Conservation (phyloP, 2,113 vertebrate genomes). For the Labrus mixtus region DNA sequence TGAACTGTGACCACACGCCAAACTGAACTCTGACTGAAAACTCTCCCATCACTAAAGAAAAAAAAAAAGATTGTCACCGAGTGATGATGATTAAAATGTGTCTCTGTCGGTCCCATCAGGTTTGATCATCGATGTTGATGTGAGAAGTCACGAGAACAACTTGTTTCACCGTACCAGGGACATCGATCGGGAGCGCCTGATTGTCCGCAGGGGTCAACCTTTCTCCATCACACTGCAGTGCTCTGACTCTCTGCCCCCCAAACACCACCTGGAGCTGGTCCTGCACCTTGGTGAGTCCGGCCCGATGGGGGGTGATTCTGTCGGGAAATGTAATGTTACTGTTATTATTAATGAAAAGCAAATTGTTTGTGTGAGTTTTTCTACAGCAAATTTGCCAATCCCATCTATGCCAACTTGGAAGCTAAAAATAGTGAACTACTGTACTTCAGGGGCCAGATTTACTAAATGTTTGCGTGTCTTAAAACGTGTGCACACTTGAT, state of each 20-base stretch:
- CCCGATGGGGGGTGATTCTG: not conserved
- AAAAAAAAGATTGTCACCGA: too few relatives aligned
- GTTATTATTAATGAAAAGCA: too few relatives aligned
- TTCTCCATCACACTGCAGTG: conserved; percentile 84
- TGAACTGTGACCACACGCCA: too few relatives aligned
- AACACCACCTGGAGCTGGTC: conserved; percentile 73
- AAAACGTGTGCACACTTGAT: too few relatives aligned
- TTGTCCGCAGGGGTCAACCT: conserved; percentile 86
- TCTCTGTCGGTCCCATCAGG: conserved; percentile 43
- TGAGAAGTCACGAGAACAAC: conserved; percentile 84
- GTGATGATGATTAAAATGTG: not conserved
- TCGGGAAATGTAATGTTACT: not conserved
- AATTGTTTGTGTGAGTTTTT: too few relatives aligned
- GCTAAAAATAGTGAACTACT: too few relatives aligned
- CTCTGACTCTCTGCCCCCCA: conserved; percentile 70
- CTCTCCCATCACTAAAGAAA: too few relatives aligned
- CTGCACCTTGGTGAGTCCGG: conserved; percentile 81
- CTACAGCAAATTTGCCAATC: too few relatives aligned
- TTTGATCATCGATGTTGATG: conserved; percentile 69
- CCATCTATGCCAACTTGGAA: too few relatives aligned
- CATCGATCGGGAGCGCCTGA: conserved; percentile 80
- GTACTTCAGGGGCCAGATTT: too few relatives aligned
- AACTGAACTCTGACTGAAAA: too few relatives aligned
- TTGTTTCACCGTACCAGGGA: conserved; percentile 85
- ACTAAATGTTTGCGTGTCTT: too few relatives aligned